Base-by-base conservation (phyloP, 2,113 vertebrate genomes). In the Myrmecobius fasciatus region DNA sequence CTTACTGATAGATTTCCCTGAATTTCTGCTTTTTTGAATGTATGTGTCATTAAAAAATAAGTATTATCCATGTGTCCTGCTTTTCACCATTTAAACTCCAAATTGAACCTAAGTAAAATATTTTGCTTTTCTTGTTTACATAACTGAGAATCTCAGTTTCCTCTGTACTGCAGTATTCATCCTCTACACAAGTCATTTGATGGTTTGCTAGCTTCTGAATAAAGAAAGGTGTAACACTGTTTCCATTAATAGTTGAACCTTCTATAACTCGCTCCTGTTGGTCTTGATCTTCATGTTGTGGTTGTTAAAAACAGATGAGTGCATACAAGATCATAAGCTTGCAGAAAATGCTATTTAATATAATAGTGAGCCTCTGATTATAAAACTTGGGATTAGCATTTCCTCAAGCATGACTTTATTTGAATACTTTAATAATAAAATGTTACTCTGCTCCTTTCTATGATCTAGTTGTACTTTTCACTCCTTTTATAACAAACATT, bases 231-330 rank as follows among this genome's bases (percentile, higher is more conserved):
- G 96, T 96, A 91, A 0, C 93, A 96, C 97, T 95, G 96, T 91
- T 97, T 98, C 91, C 91, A 6, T 53, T 93, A 92, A 95, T 94
- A 96, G 92, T 97, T 97, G 94, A 83, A 53, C 97, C 97, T 0
- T 0, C 36, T 96, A 95, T 98, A n/a, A 97, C 97, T 97, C 97
- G 96, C 97, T 97, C 97, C 51, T 83, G 97, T 97, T 88, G 98
- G 98, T 98, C 97, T 95, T 88, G 91, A 83, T 89, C 91, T 52
- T 75, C 95, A 8, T 22, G 95, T 94, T 2, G 0, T 95, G 91
- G 89, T 94, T 5, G 93, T 0, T 88, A 11, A 17, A 17, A 52
- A 49, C 54, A 93, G 91, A 93, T 53, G 89, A 52, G 94, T 94
- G 0, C 96, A 93, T 75, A 93, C 90, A 1, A 94, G 20, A 0